Percentiles rank a stretch among this genome's conserved stretches.
phyloP scores from a whole-genome alignment of 2,797 vertebrate genomes.

The Syncerus caffer region DNA sequence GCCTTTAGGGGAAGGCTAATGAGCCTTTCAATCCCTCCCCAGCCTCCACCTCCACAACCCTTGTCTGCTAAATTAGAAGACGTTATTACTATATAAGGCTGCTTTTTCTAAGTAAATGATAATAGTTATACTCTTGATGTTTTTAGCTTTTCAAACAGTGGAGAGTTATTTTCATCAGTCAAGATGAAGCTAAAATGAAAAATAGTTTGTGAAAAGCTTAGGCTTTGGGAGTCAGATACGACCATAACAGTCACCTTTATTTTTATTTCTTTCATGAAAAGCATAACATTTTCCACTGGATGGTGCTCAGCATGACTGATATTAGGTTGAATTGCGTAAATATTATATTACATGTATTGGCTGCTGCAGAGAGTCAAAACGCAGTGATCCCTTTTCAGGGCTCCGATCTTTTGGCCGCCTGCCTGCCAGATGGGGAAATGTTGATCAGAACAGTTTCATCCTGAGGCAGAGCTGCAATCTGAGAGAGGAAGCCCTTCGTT shows the following conservation, averaged over 20 bases:
- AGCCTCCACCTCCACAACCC: background rate
- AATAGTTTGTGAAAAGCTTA: background rate
- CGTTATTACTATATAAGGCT: conserved; percentile 27
- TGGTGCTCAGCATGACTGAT: background rate
- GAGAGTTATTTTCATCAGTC: conserved; percentile 46
- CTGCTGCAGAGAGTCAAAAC: background rate
- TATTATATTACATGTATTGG: background rate
- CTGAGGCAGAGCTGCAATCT: background rate
- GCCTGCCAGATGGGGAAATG: background rate
- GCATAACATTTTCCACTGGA: background rate
- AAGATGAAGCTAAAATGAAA: conserved; percentile 13
- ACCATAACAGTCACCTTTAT: background rate
- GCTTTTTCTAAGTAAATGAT: conserved; percentile 47
- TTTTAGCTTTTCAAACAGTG: conserved; percentile 24
- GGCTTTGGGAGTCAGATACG: background rate
- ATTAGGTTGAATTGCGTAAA: background rate
- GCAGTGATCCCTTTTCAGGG: background rate
- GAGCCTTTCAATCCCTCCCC: background rate
- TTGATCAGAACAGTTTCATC: background rate
- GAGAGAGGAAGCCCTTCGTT: background rate
- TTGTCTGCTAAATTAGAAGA: conserved; percentile 44
- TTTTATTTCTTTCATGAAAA: conserved; percentile 28
- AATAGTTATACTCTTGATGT: background rate
- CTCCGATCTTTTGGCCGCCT: background rate
- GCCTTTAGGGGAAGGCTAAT: background rate